phyloP scores from a whole-genome alignment of 2,888 invertebrate species.

The Parnassius smintheus region DNA sequence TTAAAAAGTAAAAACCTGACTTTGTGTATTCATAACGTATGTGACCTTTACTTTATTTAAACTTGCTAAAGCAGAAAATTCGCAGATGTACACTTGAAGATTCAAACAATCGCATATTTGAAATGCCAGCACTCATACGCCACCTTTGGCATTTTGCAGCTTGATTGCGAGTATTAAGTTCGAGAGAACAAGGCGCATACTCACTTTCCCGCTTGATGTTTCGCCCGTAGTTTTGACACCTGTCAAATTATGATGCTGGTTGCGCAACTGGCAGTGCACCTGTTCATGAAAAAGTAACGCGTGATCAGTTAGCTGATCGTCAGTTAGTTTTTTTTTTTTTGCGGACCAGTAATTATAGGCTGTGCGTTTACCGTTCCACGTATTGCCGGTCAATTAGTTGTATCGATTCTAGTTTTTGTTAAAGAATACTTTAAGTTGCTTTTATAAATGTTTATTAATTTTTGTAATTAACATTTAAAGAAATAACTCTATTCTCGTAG shows the following conservation, averaged over 20 bases:
- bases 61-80: not conserved
- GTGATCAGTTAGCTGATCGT: conserved; percentile 43
- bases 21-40: not conserved
- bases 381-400: conserved; percentile 9
- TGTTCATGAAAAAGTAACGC: conserved; percentile 41
- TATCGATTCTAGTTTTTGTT: conserved; percentile 12
- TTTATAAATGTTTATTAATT: no score
- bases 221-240: conserved; percentile 44
- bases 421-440: no score
- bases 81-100: not conserved
- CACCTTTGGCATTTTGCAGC: conserved; percentile 28
- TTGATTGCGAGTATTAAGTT: conserved; percentile 1
- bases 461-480: no score
- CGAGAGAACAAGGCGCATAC: not conserved
- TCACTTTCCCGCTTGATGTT: conserved; percentile 39
- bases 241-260: conserved; percentile 51
- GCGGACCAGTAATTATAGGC: conserved; percentile 16
- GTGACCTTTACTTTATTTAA: conserved; percentile 7
- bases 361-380: conserved; percentile 6
- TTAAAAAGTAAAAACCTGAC: not conserved
- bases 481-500: no score
- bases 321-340: conserved; percentile 29
- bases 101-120: no score
- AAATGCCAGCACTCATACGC: conserved; percentile 14
- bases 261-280: conserved; percentile 48